Evolutionary conservation across 2,113 vertebrate genomes (phyloP).

Genomic region (Drymodes brunneopygia): DNA sequence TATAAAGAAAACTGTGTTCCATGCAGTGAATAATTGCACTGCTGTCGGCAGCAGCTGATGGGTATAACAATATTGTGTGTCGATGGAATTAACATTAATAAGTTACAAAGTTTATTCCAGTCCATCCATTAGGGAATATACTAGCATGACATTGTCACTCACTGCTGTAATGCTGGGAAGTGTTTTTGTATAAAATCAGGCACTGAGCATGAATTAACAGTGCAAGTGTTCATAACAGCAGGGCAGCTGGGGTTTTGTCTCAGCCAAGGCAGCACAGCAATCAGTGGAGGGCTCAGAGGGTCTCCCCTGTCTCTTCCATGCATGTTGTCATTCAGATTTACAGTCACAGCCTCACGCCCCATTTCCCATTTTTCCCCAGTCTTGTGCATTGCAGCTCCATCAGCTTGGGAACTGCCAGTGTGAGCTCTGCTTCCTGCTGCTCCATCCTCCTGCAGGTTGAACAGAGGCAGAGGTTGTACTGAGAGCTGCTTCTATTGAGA

Average conservation of each 20-base stretch:
- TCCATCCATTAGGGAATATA: background rate
- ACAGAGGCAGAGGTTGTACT: background rate
- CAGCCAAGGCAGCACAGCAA: background rate
- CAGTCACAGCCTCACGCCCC: background rate
- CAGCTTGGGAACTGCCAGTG: slow-evolving; percentile 32
- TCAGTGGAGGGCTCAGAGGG: background rate
- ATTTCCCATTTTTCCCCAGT: background rate
- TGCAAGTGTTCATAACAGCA: background rate
- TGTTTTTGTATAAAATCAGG: background rate
- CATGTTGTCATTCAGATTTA: slow-evolving; percentile 15
- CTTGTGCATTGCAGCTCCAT: background rate
- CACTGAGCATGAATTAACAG: background rate
- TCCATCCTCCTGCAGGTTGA: background rate
- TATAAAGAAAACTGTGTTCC: background rate
- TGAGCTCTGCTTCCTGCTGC: slow-evolving; percentile 7
- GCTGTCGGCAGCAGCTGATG: background rate
- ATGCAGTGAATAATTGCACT: background rate
- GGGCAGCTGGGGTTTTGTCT: slow-evolving; percentile 3
- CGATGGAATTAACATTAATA: background rate
- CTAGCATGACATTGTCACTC: background rate
- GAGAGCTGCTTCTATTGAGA: background rate
- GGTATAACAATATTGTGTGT: background rate
- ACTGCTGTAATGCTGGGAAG: background rate
- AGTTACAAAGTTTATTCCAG: background rate
- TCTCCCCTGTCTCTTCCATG: background rate